Conservation (phyloP, 37 sponge, comb jelly and placozoan species). For the Hormiphora californensis region DNA sequence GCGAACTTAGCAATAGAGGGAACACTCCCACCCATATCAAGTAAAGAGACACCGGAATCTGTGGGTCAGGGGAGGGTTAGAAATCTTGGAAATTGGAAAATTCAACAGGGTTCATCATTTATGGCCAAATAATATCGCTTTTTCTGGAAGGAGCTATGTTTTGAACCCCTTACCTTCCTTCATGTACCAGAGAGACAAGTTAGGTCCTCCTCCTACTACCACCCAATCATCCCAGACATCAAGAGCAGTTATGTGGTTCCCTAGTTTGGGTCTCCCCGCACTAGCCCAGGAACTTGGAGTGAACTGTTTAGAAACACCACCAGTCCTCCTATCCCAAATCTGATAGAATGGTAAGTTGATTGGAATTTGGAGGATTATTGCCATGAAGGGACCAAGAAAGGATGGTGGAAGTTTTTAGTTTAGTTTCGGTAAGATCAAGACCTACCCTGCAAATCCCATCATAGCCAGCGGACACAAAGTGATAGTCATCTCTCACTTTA, state of each 20-base stretch:
- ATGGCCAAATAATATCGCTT: background rate
- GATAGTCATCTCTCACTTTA: slow-evolving; percentile 7
- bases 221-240: slow-evolving; percentile 53
- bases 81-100: no score
- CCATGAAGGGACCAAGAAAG: background rate
- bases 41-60: background rate
- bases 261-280: background rate
- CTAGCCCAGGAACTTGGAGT: background rate
- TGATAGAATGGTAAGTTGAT: no score
- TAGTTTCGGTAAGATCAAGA: background rate
- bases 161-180: slow-evolving; percentile 8
- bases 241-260: slow-evolving; percentile 17
- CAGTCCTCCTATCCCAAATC: slow-evolving; percentile 15
- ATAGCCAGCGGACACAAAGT: slow-evolving; percentile 26
- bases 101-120: background rate
- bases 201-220: slow-evolving; percentile 33
- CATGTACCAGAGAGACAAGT: slow-evolving; percentile 33
- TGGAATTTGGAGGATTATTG: no score
- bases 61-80: no score
- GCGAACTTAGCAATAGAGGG: background rate
- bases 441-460: slow-evolving; percentile 25
- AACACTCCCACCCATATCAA: slow-evolving; percentile 22
- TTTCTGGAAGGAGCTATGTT: background rate
- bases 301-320: background rate
- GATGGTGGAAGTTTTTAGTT: background rate